A percentile compares a stretch with the other conserved stretches of the same genome.
Conservation (phyloP, 92 coral and sea anemone species). For the Umimayanthus chanpuru region DNA sequence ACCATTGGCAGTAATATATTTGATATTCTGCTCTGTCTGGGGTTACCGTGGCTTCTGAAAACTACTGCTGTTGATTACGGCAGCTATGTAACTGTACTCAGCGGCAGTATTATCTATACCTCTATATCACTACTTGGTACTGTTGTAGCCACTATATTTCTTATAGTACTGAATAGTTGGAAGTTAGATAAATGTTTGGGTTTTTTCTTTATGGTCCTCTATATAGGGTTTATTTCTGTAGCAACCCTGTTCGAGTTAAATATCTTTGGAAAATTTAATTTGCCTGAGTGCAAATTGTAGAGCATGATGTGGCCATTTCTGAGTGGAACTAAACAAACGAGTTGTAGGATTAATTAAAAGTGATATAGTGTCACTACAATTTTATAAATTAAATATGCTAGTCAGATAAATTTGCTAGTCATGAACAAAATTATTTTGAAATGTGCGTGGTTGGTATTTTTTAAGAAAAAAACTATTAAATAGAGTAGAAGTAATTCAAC, state of each 20-base stretch:
- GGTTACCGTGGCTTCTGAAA: slow-evolving; percentile 79
- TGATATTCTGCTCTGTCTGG: slow-evolving; percentile 81
- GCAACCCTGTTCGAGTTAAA: slow-evolving; percentile 83
- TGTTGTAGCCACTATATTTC: slow-evolving; percentile 57
- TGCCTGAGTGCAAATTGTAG: slow-evolving; percentile 51
- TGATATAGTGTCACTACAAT: neutral
- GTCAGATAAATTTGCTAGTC: neutral
- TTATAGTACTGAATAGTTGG: slow-evolving; percentile 67
- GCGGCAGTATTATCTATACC: slow-evolving; percentile 76
- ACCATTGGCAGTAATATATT: slow-evolving; percentile 80
- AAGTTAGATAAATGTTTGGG: slow-evolving; percentile 67
- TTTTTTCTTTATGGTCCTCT: slow-evolving; percentile 54
- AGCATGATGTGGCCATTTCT: neutral
- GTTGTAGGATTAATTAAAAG: too few species aligned
- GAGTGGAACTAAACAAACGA: neutral
- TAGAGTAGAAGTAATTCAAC: too few species aligned
- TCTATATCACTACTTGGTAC: slow-evolving; percentile 75
- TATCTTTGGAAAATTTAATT: slow-evolving; percentile 67
- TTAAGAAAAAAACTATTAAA: too few species aligned
- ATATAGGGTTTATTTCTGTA: slow-evolving; percentile 71
- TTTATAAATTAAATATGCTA: too few species aligned
- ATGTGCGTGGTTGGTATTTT: too few species aligned
- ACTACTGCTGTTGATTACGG: slow-evolving; percentile 62
- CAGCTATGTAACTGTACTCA: slow-evolving; percentile 55
- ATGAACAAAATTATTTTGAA: too few species aligned